Conservation (phyloP, 2,888 invertebrate species). For the Rapana venosa region DNA sequence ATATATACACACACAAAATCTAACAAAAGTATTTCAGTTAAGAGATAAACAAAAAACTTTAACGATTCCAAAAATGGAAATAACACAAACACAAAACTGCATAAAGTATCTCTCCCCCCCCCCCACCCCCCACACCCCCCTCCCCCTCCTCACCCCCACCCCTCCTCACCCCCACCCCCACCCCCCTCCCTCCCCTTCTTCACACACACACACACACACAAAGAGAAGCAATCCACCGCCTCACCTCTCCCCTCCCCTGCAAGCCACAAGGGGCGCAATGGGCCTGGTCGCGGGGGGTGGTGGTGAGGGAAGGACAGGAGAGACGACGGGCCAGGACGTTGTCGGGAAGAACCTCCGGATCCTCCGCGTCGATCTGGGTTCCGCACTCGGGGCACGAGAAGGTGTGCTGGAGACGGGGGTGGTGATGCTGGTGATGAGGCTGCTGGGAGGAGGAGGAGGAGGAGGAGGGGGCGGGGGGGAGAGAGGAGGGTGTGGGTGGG, state of each 20-base stretch:
- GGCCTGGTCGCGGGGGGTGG: constrained; percentile 51
- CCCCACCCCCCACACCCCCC: too few relatives aligned
- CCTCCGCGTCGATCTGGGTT: constrained; percentile 55
- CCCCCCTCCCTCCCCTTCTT: too few relatives aligned
- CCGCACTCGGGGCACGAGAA: constrained; percentile 68
- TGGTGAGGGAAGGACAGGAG: constrained; percentile 54
- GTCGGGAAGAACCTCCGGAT: constrained; percentile 57
- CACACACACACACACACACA: too few relatives aligned
- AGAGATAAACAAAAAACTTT: too few relatives aligned
- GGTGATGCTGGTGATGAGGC: constrained; percentile 35
- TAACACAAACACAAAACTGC: too few relatives aligned
- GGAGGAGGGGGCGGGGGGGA: not conserved
- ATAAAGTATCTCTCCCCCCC: too few relatives aligned
- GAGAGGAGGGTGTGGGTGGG: not conserved
- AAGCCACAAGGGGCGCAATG: constrained; percentile 49
- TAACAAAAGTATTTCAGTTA: too few relatives aligned
- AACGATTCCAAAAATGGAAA: too few relatives aligned
- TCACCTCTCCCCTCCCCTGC: constrained; percentile 22
- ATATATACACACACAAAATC: too few relatives aligned
- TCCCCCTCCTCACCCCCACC: too few relatives aligned
- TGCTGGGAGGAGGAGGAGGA: not conserved
- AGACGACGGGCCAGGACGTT: constrained; percentile 66
- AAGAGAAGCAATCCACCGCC: not conserved
- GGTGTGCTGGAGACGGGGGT: constrained; percentile 40
- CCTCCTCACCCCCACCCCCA: too few relatives aligned